Conservation (phyloP, 2,888 invertebrate species). For the Pocota personata region DNA sequence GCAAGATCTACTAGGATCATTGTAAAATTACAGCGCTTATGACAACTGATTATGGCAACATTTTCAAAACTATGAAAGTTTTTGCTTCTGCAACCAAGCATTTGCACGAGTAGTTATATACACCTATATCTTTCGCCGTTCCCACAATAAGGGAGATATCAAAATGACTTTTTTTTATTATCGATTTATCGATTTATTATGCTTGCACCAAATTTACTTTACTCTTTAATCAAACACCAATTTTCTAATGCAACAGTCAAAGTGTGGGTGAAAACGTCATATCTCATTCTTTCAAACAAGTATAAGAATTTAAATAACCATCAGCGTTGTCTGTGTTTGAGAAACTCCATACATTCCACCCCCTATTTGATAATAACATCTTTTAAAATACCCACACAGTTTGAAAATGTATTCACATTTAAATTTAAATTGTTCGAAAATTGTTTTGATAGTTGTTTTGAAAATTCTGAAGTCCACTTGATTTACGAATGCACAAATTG, state of each 20-base stretch:
- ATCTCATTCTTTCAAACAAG: neutral
- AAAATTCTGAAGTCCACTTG: slow-evolving; percentile 1
- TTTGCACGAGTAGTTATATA: no score
- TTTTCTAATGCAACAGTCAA: neutral
- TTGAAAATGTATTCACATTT: slow-evolving; percentile 17
- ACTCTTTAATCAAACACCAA: neutral
- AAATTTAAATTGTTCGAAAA: slow-evolving; percentile 26
- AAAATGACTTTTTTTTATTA: no score
- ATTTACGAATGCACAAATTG: slow-evolving; percentile 11
- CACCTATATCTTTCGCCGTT: no score
- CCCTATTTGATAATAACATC: slow-evolving; percentile 10
- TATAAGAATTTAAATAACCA: no score
- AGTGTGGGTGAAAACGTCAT: neutral
- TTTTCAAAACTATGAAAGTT: no score
- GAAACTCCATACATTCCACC: neutral
- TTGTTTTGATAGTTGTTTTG: slow-evolving; percentile 17
- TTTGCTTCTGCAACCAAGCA: no score
- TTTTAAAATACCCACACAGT: slow-evolving; percentile 15
- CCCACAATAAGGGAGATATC: no score
- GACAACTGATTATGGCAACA: no score
- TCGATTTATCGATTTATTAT: no score
- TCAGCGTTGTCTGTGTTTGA: neutral
- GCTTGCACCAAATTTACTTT: neutral
- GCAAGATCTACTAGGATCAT: no score
- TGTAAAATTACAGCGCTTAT: no score